A percentile compares a stretch with the other conserved stretches of the same genome.
phyloP scores from a whole-genome alignment of 2,113 vertebrate species.

The Petrocephalus microphthalmus region DNA sequence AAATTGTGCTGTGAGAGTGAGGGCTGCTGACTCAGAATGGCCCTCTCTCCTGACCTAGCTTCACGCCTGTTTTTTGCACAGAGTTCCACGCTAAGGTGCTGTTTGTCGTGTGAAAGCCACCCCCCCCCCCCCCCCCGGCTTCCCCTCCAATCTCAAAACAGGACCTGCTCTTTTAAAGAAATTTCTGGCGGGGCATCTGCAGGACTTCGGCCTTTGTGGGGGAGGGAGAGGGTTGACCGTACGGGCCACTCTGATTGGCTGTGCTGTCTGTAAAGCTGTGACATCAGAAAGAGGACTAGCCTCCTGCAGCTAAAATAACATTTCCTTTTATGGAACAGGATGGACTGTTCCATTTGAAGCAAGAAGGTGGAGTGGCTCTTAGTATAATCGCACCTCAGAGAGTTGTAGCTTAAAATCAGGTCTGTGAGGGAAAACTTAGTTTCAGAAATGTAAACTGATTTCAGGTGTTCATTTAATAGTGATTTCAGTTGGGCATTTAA shows the following conservation, averaged over 20 bases:
- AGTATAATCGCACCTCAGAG: neutral
- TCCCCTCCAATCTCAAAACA: conserved; percentile 6
- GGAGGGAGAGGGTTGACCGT: conserved; percentile 50
- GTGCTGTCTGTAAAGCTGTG: conserved; percentile 32
- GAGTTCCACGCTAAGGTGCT: neutral
- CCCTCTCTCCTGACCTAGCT: neutral
- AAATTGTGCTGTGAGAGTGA: neutral
- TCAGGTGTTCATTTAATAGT: neutral
- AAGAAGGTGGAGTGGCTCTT: neutral
- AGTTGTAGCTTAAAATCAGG: neutral
- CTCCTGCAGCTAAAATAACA: conserved; percentile 67
- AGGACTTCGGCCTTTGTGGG: conserved; percentile 38
- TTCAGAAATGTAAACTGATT: neutral
- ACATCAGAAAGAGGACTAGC: conserved; percentile 56
- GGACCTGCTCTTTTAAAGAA: conserved; percentile 57
- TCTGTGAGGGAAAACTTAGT: neutral
- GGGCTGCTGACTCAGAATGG: neutral
- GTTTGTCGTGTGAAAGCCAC: neutral
- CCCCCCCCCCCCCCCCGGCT: no score
- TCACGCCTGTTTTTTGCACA: neutral
- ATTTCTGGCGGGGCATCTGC: conserved; percentile 38
- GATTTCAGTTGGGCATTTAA: neutral
- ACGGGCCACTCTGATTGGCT: conserved; percentile 48
- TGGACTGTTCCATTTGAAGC: conserved; percentile 34
- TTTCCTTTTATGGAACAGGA: conserved; percentile 57